These are phyloP conservation scores for Troides aeacus DNA, from an alignment of 2,888 invertebrate genomes.

Conservation along the genomic window DNA sequence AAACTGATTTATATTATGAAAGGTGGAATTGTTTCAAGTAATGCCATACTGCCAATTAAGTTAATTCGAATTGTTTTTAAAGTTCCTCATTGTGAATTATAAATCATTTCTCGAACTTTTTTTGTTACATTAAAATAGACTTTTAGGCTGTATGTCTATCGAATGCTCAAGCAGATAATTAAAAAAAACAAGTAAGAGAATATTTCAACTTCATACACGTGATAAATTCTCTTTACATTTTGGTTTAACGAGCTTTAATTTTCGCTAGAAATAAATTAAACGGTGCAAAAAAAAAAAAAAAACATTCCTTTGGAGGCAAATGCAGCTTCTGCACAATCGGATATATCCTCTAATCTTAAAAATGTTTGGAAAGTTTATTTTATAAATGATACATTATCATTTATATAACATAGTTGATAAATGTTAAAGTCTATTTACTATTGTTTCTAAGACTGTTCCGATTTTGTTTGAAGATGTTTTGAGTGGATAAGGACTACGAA, in stretches of 20 bases:
- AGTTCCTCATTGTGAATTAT: constrained; percentile 1
- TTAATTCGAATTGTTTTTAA: not conserved
- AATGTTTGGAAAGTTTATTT: constrained; percentile 50
- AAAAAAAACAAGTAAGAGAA: not conserved
- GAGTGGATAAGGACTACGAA: constrained; percentile 27
- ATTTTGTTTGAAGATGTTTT: constrained; percentile 46
- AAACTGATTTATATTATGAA: not conserved
- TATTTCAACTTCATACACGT: not conserved
- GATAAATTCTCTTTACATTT: not conserved
- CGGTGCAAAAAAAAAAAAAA: constrained; percentile 14
- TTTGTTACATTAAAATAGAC: no score
- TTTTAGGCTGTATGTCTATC: not conserved
- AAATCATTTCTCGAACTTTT: constrained; percentile 1
- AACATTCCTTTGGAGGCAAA: constrained; percentile 36
- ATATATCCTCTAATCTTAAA: constrained; percentile 40
- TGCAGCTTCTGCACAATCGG: constrained; percentile 1
- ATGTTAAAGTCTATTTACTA: constrained; percentile 44
- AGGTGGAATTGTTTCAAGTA: not conserved
- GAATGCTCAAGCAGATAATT: constrained; percentile 7
- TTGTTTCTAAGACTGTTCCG: constrained; percentile 64
- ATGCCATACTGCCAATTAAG: constrained; percentile 9
- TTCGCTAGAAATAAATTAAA: constrained; percentile 24
- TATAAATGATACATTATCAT: constrained; percentile 12
- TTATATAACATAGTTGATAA: constrained; percentile 23
- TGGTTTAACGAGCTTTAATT: constrained; percentile 30